Base-by-base conservation (phyloP, 2,113 vertebrate genomes). In the Meles meles region DNA sequence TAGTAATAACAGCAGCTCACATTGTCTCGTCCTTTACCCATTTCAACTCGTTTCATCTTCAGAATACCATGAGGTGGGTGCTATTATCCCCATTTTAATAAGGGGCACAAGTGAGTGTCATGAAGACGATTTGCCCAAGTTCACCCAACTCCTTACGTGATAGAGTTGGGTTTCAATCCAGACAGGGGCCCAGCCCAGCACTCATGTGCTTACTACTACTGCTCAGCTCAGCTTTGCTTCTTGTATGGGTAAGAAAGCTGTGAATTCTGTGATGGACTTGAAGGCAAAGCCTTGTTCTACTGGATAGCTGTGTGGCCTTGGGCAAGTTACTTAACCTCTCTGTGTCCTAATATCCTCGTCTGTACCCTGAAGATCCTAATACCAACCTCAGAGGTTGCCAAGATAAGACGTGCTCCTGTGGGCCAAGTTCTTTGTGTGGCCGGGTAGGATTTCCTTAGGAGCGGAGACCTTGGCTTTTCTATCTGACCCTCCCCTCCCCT, bases 161-260 rank as follows among this genome's bases (percentile, higher is more conserved):
- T 5, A 15, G 49, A 37, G 37, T 42, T 39, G 80, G 72, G 27
- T 52, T 11, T 10, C 14, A 23, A 18, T 37, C 37, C 15, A 31
- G 83, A 47, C 11, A 6, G 34, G 37, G 27, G 39, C 21, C 80
- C 67, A 2, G 52, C 25, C 34, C n/a, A 42, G 69, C 2, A 2
- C 42, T 29, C 8, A 0, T 0, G 44, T 12, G 49, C 25, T 18
- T 31, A 61, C 44, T 18, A 7, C 31, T 57, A 0, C 7, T 5
- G 42, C 72, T 49, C 7, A 0, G 42, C 72, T 49, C 7, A 0
- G 37, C 34, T 15, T 18, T 29, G 67, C 31, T 5, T 21, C 13
- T 27, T n/a, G 63, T 27, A 6, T 14, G 31, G n/a, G n/a, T 9
- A 39, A 49, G 57, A 72, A 59, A 29, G 18, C 23, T 85, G 29